A percentile compares a stretch with the other conserved stretches of the same genome.
phyloP scores from a whole-genome alignment of 2,888 invertebrate species.

The Parnassius orleans region DNA sequence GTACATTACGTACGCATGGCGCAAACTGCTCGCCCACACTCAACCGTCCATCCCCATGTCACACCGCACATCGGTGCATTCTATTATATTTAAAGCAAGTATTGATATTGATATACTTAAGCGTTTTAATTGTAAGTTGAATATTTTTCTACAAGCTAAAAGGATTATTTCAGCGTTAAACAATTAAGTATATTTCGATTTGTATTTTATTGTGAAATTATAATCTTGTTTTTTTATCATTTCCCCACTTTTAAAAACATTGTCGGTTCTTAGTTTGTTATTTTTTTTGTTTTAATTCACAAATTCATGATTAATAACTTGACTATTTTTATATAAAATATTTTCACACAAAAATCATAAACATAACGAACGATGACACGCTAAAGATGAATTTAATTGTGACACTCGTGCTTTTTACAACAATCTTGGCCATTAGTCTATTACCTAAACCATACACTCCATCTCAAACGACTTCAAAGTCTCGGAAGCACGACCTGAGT shows the following conservation, averaged over 20 bases:
- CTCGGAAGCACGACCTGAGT: conserved; percentile 13
- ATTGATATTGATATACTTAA: neutral
- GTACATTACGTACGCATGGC: conserved; percentile 34
- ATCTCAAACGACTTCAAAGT: neutral
- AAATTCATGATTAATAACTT: no score
- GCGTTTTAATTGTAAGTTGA: no score
- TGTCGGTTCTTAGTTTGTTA: no score
- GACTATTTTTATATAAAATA: no score
- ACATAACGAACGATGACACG: neutral
- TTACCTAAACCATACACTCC: neutral
- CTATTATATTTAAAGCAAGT: conserved; percentile 16
- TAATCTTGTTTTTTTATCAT: no score
- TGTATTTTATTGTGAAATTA: no score
- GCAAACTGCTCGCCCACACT: conserved; percentile 24
- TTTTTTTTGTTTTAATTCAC: no score
- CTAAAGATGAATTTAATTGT: neutral
- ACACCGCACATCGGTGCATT: conserved; percentile 22
- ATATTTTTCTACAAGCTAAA: no score
- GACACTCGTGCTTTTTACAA: neutral
- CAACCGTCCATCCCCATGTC: conserved; percentile 33
- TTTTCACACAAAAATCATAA: no score
- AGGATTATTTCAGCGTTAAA: no score
- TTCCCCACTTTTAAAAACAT: no score
- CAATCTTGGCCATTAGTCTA: conserved; percentile 6
- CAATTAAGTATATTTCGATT: no score